A percentile compares a stretch with the other conserved stretches of the same genome.
Evolutionary conservation across 2,113 vertebrate genomes (phyloP).

Genomic region (Xiphophorus couchianus): DNA sequence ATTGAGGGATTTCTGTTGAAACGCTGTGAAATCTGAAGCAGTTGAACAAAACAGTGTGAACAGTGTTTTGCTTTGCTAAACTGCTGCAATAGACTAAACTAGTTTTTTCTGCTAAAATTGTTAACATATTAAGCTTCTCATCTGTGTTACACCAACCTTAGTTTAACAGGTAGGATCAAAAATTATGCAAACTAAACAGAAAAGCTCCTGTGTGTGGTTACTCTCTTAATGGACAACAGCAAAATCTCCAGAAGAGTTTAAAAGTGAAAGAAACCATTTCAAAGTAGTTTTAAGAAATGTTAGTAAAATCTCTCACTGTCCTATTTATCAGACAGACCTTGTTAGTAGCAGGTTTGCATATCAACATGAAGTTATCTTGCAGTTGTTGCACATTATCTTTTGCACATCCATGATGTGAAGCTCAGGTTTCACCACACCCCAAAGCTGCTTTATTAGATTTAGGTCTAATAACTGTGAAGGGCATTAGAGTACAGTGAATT

Average conservation of each 20-base stretch:
- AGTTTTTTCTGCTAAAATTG: too few relatives aligned
- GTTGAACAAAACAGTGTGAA: too few relatives aligned
- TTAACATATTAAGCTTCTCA: neutral
- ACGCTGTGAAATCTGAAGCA: too few relatives aligned
- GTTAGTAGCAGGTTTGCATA: too few relatives aligned
- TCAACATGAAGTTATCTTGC: neutral
- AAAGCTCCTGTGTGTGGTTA: neutral
- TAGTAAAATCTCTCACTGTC: neutral
- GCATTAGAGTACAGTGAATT: neutral
- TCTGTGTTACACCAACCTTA: neutral
- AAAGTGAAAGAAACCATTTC: neutral
- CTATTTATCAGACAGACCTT: neutral
- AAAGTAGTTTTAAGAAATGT: neutral
- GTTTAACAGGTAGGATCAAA: neutral
- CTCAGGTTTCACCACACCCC: neutral
- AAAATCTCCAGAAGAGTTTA: neutral
- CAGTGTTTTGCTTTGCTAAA: too few relatives aligned
- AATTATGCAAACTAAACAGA: neutral
- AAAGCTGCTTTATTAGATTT: neutral
- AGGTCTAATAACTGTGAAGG: neutral
- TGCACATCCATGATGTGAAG: too few relatives aligned
- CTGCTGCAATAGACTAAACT: too few relatives aligned
- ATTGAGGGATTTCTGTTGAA: too few relatives aligned
- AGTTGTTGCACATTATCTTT: too few relatives aligned
- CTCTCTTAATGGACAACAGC: neutral